These are phyloP conservation scores for Rugalucina vietnamica DNA, from an alignment of 2,888 invertebrate species.

Conservation along the genomic window DNA sequence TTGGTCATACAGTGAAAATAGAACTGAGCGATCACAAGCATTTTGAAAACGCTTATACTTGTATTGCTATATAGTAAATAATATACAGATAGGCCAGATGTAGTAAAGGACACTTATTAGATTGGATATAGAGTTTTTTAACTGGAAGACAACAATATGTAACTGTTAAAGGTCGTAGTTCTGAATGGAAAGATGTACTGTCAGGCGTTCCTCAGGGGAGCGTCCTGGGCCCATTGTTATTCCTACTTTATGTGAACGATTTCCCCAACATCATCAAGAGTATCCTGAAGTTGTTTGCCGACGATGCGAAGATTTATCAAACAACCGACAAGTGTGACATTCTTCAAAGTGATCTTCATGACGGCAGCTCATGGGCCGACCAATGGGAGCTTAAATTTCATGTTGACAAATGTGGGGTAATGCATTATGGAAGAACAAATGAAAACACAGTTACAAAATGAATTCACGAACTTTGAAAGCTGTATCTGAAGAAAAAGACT, in stretches of 20 bases:
- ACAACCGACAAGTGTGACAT: neutral
- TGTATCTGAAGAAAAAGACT: neutral
- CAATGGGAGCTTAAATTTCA: constrained; percentile 5
- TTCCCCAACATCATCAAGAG: constrained; percentile 1
- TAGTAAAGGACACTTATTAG: constrained; percentile 13
- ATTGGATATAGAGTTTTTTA: constrained; percentile 16
- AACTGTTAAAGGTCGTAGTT: constrained; percentile 12
- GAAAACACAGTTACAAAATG: neutral
- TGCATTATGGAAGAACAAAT: constrained; percentile 7
- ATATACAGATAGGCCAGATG: too few species aligned
- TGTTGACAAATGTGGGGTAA: constrained; percentile 19
- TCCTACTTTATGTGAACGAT: constrained; percentile 28
- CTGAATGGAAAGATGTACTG: constrained; percentile 8
- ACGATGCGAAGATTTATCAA: constrained; percentile 19
- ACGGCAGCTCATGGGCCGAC: neutral
- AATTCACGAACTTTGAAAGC: neutral
- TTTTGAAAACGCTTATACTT: too few species aligned
- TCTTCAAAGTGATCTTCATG: constrained; percentile 9
- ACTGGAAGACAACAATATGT: constrained; percentile 17
- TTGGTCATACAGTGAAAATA: too few species aligned
- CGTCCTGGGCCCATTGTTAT: constrained; percentile 12
- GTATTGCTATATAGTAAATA: too few species aligned
- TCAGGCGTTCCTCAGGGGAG: constrained; percentile 26
- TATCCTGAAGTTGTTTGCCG: constrained; percentile 14
- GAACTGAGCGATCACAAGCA: too few species aligned